Evolutionary conservation across 2,888 invertebrate species (phyloP).

Genomic region (Acanthosepion pharaonis): DNA sequence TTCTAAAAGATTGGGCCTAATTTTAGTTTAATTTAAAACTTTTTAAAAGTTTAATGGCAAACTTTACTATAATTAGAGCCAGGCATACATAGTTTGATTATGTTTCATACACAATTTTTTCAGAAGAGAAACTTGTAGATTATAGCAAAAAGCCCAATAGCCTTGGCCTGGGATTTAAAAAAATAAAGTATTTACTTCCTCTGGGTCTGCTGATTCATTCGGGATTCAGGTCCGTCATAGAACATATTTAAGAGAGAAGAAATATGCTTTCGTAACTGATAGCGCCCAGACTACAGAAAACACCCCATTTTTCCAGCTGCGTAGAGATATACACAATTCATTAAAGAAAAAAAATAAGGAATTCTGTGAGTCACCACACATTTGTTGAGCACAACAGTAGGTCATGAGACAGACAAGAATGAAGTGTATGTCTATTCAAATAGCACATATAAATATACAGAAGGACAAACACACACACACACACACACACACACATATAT

Average conservation of each 20-base stretch:
- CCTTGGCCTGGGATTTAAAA: background rate
- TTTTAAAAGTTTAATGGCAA: too few relatives aligned
- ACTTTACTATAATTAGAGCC: too few relatives aligned
- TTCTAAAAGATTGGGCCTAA: too few relatives aligned
- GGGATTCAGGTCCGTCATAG: background rate
- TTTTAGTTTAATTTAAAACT: too few relatives aligned
- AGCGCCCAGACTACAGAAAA: slow-evolving; percentile 8
- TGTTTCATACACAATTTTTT: too few relatives aligned
- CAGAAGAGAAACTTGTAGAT: too few relatives aligned
- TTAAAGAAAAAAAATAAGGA: background rate
- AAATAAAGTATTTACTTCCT: background rate
- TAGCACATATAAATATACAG: background rate
- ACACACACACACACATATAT: too few relatives aligned
- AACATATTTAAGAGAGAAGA: background rate
- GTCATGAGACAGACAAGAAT: background rate
- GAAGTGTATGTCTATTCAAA: background rate
- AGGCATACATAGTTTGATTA: too few relatives aligned
- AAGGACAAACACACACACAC: too few relatives aligned
- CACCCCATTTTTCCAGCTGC: slow-evolving; percentile 15
- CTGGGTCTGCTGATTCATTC: background rate
- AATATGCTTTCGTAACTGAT: slow-evolving; percentile 8
- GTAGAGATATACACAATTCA: background rate
- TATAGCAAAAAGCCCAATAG: background rate
- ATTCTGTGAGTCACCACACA: background rate
- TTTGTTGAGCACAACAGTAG: background rate